Conservation (phyloP, 2,888 invertebrate species). For the Coelogynopora nodosa region DNA sequence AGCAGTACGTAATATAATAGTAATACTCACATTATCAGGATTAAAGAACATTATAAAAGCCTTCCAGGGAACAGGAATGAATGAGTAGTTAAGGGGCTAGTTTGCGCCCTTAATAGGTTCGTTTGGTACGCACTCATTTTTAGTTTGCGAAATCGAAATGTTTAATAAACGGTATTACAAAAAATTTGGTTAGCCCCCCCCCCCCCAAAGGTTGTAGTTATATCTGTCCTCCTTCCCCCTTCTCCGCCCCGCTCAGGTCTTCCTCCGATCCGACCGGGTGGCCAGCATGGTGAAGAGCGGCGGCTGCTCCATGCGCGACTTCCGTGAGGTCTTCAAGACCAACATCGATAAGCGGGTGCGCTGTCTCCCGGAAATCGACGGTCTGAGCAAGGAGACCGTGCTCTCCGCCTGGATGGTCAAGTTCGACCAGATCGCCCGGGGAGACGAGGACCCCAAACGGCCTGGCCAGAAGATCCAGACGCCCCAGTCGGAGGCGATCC, state of each 20-base stretch:
- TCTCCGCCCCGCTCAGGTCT: slow-evolving; percentile 74
- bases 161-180: too few species aligned
- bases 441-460: slow-evolving; percentile 52
- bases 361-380: slow-evolving; percentile 97
- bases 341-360: slow-evolving; percentile 95
- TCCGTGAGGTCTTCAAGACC: slow-evolving; percentile 93
- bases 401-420: slow-evolving; percentile 96
- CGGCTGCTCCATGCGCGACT: slow-evolving; percentile 95
- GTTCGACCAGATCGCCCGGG: slow-evolving; percentile 87
- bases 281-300: slow-evolving; percentile 94
- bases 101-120: too few species aligned
- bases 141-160: too few species aligned
- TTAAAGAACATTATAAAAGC: too few species aligned
- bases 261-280: slow-evolving; percentile 91
- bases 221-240: slow-evolving; percentile 99
- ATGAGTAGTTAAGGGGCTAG: too few species aligned
- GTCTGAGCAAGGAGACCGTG: slow-evolving; percentile 91
- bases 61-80: too few species aligned
- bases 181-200: too few species aligned
- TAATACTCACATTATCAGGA: too few species aligned
- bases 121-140: too few species aligned
- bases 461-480: slow-evolving; percentile 40
- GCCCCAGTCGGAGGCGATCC: slow-evolving; percentile 42
- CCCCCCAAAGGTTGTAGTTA: too few species aligned
- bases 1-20: too few species aligned